Conservation (phyloP, 2,888 invertebrate genomes). For the Acronicta aceris region DNA sequence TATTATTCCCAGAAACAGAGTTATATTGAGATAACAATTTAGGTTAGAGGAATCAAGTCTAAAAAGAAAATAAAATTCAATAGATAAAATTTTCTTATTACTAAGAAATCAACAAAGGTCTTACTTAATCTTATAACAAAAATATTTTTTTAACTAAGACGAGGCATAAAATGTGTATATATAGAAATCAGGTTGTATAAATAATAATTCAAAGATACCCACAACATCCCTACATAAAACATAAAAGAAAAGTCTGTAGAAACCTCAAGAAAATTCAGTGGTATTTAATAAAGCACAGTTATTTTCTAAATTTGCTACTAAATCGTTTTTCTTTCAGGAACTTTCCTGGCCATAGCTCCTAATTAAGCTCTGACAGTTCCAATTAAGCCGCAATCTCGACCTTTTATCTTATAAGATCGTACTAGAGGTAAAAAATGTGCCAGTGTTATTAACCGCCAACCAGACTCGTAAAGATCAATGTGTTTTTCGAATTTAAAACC, state of each 20-base stretch:
- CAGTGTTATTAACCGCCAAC: constrained; percentile 18
- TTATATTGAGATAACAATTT: constrained; percentile 11
- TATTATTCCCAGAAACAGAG: constrained; percentile 7
- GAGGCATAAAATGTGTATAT: no score
- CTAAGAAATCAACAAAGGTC: no score
- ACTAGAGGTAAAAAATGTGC: constrained; percentile 3
- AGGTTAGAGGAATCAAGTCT: background rate
- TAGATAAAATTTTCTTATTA: background rate
- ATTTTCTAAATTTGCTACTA: constrained; percentile 52
- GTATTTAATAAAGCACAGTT: constrained; percentile 31
- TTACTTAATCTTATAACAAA: no score
- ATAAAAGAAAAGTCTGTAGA: constrained; percentile 12
- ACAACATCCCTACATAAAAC: constrained; percentile 11
- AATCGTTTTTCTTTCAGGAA: constrained; percentile 53
- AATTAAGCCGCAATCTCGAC: constrained; percentile 31
- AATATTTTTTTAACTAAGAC: no score
- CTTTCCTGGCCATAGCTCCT: constrained; percentile 43
- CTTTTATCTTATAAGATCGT: constrained; percentile 24
- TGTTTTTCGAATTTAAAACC: background rate
- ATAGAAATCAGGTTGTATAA: background rate
- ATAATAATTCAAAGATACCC: constrained; percentile 11
- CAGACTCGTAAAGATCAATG: constrained; percentile 3
- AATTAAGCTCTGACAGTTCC: constrained; percentile 51
- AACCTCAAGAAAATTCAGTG: constrained; percentile 4
- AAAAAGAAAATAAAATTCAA: constrained; percentile 6